Evolutionary conservation across 2,888 invertebrate genomes (phyloP).

Genomic region (Scaptodrosophila latifasciaeformis): DNA sequence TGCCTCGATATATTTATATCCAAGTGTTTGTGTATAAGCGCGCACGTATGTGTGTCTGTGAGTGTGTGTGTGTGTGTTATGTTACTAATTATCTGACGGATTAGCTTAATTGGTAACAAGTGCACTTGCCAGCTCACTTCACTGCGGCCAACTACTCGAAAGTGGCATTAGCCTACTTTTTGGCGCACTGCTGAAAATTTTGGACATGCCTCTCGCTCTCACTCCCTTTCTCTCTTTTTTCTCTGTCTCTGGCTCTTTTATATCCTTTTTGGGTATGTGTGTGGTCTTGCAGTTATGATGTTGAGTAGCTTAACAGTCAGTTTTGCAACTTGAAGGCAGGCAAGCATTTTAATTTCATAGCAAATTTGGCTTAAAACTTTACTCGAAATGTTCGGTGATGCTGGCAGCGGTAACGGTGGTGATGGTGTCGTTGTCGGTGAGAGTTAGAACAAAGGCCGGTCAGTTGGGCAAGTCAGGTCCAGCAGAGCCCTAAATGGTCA

Average conservation of each 20-base stretch:
- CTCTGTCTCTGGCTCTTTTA: neutral
- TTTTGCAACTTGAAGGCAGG: too few species aligned
- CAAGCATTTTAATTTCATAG: slow-evolving; percentile 51
- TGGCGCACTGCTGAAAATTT: slow-evolving; percentile 39
- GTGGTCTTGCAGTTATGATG: slow-evolving; percentile 1
- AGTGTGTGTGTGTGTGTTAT: slow-evolving; percentile 46
- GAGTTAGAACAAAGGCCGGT: slow-evolving; percentile 26
- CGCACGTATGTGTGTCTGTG: slow-evolving; percentile 14
- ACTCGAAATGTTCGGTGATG: too few species aligned
- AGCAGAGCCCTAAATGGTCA: too few species aligned
- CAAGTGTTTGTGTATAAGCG: slow-evolving; percentile 8
- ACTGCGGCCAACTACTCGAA: slow-evolving; percentile 56
- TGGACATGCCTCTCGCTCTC: slow-evolving; percentile 20
- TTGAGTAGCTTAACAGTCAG: neutral
- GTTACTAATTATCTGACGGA: slow-evolving; percentile 74
- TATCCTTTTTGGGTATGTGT: slow-evolving; percentile 13
- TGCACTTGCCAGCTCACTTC: slow-evolving; percentile 65
- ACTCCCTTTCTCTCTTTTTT: neutral
- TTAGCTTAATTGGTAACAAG: slow-evolving; percentile 74
- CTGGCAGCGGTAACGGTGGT: too few species aligned
- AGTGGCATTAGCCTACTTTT: slow-evolving; percentile 68
- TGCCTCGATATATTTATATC: too few species aligned
- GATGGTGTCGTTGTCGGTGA: neutral
- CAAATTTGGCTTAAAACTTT: slow-evolving; percentile 54
- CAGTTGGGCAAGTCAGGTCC: slow-evolving; percentile 37